Percentiles rank a stretch among this genome's conserved stretches.
Evolutionary conservation across 1,140 invertebrate species (phyloP).

Genomic region (Pseudoatta argentina): DNA sequence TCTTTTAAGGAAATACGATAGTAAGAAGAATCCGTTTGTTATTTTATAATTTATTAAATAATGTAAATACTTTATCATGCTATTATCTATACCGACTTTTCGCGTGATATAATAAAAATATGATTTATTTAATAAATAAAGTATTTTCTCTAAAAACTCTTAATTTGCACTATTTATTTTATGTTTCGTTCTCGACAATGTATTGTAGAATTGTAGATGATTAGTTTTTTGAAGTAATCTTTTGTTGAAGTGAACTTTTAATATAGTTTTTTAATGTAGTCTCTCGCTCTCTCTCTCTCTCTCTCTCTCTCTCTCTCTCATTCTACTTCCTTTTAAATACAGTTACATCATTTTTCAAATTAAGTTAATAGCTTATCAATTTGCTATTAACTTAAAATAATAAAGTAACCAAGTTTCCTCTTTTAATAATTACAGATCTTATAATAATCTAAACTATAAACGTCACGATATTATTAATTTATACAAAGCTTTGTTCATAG

Average conservation of each 20-base stretch:
- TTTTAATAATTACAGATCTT: slow-evolving; percentile 26
- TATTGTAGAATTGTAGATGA: no score
- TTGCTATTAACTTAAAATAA: slow-evolving; percentile 14
- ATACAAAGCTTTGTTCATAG: slow-evolving; percentile 35
- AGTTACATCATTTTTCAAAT: background rate
- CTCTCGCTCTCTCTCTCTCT: no score
- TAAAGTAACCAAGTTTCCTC: background rate
- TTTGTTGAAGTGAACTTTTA: slow-evolving; percentile 2
- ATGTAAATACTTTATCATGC: background rate
- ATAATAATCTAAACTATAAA: background rate
- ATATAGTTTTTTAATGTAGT: background rate
- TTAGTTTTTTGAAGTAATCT: background rate
- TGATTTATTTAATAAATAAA: background rate
- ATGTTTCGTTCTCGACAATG: no score
- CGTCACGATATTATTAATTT: slow-evolving; percentile 31
- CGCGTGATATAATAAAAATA: background rate
- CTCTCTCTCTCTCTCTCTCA: no score
- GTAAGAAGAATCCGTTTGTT: slow-evolving; percentile 5
- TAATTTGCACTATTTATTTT: no score
- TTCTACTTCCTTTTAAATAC: background rate
- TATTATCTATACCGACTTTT: background rate
- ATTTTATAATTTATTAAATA: slow-evolving; percentile 1
- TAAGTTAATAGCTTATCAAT: background rate
- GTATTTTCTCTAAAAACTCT: background rate
- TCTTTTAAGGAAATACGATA: slow-evolving; percentile 13